Evolutionary conservation across 2,113 vertebrate species (phyloP).

Genomic region (Leptocoma aspasia): DNA sequence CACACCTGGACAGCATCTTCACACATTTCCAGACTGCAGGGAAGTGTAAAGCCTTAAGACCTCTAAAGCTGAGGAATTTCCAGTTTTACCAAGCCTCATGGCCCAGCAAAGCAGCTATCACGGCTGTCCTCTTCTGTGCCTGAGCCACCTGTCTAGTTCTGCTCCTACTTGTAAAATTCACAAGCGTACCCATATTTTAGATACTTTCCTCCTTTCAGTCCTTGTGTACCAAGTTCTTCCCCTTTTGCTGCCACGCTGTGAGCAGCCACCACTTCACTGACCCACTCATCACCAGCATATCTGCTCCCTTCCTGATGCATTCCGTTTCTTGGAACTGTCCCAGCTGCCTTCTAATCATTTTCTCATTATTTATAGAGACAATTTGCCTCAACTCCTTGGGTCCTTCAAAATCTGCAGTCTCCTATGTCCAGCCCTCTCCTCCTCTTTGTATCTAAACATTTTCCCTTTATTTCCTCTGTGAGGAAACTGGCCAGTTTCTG

Average conservation of each 20-base stretch:
- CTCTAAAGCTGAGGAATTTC: background rate
- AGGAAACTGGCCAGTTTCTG: background rate
- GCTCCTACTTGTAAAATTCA: background rate
- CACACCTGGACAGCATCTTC: background rate
- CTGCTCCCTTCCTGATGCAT: background rate
- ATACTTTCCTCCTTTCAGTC: background rate
- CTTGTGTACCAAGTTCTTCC: background rate
- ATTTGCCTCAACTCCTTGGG: background rate
- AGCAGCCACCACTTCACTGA: background rate
- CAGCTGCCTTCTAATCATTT: background rate
- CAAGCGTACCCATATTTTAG: background rate
- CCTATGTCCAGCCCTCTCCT: background rate
- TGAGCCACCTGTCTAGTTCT: background rate
- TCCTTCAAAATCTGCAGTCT: background rate
- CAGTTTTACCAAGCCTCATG: background rate
- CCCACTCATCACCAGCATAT: background rate
- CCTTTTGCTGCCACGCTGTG: background rate
- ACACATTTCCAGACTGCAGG: background rate
- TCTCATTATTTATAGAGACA: background rate
- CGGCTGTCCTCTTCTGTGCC: background rate
- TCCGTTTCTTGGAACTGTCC: background rate
- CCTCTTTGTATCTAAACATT: background rate
- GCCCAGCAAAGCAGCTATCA: background rate
- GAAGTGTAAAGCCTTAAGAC: background rate
- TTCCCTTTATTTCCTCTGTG: background rate